These are phyloP conservation scores for Xenopus borealis DNA, from an alignment of 2,113 vertebrate species.

Conservation along the genomic window DNA sequence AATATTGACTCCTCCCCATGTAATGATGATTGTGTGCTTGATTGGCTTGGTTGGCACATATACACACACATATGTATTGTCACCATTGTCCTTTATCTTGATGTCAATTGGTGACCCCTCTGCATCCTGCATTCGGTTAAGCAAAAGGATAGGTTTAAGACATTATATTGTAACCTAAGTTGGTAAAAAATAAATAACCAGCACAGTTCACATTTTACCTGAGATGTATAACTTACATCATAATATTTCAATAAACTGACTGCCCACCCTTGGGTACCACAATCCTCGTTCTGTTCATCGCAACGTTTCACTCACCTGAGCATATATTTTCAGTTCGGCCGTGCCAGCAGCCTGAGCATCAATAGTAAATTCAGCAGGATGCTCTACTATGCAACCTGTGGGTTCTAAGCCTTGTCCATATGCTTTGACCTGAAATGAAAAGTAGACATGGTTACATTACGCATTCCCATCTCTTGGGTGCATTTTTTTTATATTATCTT, in stretches of 20 bases:
- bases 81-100: conserved; percentile 82
- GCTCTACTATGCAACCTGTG: conserved; percentile 85
- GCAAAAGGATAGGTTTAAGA: no score
- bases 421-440: conserved; percentile 74
- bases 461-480: no score
- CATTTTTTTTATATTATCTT: no score
- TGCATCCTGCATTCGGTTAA: conserved; percentile 69
- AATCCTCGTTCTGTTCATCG: no score
- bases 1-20: conserved; percentile 85
- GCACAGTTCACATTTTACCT: no score
- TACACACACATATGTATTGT: conserved; percentile 81
- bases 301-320: conserved; percentile 70
- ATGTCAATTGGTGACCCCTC: conserved; percentile 88
- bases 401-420: conserved; percentile 84
- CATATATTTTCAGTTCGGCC: conserved; percentile 84
- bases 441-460: no score
- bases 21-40: conserved; percentile 90
- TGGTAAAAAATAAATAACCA: no score
- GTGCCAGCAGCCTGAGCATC: conserved; percentile 74
- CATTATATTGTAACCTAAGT: no score
- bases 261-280: no score
- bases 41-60: conserved; percentile 89
- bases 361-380: conserved; percentile 84
- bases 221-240: no score
- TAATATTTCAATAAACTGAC: no score